A percentile compares a stretch with the other conserved stretches of the same genome.
phyloP scores from a whole-genome alignment of 2,888 invertebrate genomes.

The Lamellibrachia satsuma region DNA sequence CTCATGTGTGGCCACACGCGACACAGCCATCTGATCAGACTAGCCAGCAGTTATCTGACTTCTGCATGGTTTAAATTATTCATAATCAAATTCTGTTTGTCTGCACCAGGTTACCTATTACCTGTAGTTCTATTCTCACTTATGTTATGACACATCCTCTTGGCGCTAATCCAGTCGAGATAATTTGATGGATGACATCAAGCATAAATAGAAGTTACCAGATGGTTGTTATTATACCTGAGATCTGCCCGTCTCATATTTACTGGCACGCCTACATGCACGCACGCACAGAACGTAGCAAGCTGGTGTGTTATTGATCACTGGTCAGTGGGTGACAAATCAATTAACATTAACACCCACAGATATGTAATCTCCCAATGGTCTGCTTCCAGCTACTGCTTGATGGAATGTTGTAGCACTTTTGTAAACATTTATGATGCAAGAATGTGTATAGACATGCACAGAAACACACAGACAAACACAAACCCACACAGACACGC shows the following conservation, averaged over 20 bases:
- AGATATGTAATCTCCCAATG: not conserved
- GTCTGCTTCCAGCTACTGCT: not conserved
- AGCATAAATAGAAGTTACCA: not conserved
- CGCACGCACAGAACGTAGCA: not conserved
- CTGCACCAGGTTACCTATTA: not conserved
- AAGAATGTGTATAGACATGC: not conserved
- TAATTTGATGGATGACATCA: not conserved
- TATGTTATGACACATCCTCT: not conserved
- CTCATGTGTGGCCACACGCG: not conserved
- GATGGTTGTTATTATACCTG: not conserved
- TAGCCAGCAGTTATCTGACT: not conserved
- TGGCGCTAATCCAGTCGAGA: not conserved
- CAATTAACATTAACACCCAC: not conserved
- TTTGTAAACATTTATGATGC: not conserved
- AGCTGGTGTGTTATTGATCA: slow-evolving; percentile 8
- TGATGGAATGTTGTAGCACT: not conserved
- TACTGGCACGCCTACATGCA: not conserved
- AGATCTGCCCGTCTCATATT: not conserved
- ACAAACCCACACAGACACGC: too few relatives aligned
- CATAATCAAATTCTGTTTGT: not conserved
- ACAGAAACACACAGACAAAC: too few relatives aligned
- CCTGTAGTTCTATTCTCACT: not conserved
- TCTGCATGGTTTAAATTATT: not conserved
- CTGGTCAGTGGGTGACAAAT: slow-evolving; percentile 1
- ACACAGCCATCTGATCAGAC: not conserved